Conservation (phyloP, 2,888 invertebrate genomes). For the Limnephilus lunatus region DNA sequence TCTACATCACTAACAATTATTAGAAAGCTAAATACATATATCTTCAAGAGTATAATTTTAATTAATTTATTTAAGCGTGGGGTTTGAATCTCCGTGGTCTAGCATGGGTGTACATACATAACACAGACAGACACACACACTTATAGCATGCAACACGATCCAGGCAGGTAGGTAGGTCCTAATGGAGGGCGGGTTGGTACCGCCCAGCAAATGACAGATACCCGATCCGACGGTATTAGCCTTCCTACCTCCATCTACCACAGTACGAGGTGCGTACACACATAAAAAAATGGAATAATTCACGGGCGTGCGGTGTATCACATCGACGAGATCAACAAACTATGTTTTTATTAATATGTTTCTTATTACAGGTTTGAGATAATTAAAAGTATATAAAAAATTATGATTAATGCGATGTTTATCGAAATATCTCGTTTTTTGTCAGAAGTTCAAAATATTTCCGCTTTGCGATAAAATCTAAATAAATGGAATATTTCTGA, state of each 20-base stretch:
- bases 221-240: slow-evolving; percentile 4
- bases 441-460: too few species aligned
- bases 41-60: background rate
- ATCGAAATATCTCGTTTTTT: too few species aligned
- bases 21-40: background rate
- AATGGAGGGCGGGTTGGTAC: slow-evolving; percentile 19
- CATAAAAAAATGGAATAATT: background rate
- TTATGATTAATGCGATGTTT: too few species aligned
- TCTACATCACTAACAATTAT: background rate
- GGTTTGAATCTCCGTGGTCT: background rate
- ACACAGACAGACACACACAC: background rate
- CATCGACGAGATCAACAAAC: background rate
- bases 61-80: background rate
- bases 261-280: background rate
- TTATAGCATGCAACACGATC: background rate
- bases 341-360: background rate
- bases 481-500: too few species aligned
- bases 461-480: too few species aligned
- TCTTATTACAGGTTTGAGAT: background rate
- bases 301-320: background rate
- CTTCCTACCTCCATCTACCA: background rate
- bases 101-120: background rate
- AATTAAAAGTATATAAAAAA: background rate
- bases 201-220: slow-evolving; percentile 44
- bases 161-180: slow-evolving; percentile 8